Base-by-base conservation (phyloP, 2,113 vertebrate species). In the Pogonocichla stellata region DNA sequence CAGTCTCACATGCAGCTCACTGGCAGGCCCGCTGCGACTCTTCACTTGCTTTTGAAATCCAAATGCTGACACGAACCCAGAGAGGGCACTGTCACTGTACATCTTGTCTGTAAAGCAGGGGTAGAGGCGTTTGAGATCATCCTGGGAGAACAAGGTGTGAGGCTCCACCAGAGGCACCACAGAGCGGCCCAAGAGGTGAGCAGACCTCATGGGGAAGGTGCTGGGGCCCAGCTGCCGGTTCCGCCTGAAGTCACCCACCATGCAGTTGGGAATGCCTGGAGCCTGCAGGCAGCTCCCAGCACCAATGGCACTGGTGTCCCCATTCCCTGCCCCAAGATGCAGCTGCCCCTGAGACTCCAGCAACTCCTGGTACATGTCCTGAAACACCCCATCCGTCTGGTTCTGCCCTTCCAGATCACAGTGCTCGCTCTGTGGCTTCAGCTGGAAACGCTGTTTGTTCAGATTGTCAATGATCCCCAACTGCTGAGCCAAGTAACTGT, bases 21-120 rank as follows among this genome's bases (percentile, higher is more conserved):
- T 98, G 79, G 97, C 97, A 93, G 97, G 93, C 79, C 97, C 97
- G 34, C 91, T 96, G 31, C 90, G 96, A 56, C 82, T 95, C 90
- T 98, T 98, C 75, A 96, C 85, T 84, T 96, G 98, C 96, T 95
- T 98, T 80, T 96, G 98, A 91, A 96, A 96, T 73, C 93, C 97
- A 95, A 97, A 96, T 4, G 93, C 92, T 90, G 98, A 97, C 72
- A 97, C 48, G 15, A 98, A 97, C 40, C 96, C 94, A 61, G 97
- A 83, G 51, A 97, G 95, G 66, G 97, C 88, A 83, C 66, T 45
- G 62, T 98, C 97, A 48, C 97, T 94, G 5, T 86, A 97, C 48
- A 97, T 53, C 96, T 96, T 97, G 45, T 98, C 95, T 0, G 93
- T 92, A 36, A 98, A 95, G 79, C 96, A 97, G 33, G 98, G 98